phyloP scores from a whole-genome alignment of 2,888 invertebrate species.

The Thereva nobilitata region DNA sequence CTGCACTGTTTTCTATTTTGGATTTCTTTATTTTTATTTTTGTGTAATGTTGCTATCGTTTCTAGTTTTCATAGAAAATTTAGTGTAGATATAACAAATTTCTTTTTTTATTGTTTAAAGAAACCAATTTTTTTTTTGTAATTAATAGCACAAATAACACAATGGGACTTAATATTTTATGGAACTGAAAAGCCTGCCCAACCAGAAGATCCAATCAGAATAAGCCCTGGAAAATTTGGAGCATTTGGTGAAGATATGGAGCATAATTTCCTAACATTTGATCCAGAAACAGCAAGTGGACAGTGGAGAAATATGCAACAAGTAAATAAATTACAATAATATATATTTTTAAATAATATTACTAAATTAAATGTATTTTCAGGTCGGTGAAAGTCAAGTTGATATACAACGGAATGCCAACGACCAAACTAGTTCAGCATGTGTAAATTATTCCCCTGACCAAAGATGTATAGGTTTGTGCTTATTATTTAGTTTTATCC shows the following conservation, averaged over 20 bases:
- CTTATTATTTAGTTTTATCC: constrained; percentile 44
- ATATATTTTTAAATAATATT: not conserved
- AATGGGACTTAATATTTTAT: constrained; percentile 83
- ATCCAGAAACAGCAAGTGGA: constrained; percentile 61
- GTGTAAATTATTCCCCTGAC: constrained; percentile 53
- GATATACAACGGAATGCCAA: constrained; percentile 50
- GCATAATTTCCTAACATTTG: constrained; percentile 65
- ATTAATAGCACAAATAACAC: constrained; percentile 64
- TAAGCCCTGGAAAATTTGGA: constrained; percentile 49
- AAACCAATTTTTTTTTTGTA: constrained; percentile 3
- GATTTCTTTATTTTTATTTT: not conserved
- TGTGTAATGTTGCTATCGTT: not conserved
- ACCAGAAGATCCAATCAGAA: constrained; percentile 56
- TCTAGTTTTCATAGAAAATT: not conserved
- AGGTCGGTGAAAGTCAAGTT: constrained; percentile 57
- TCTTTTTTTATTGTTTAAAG: not conserved
- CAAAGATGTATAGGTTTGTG: constrained; percentile 60
- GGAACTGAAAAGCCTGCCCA: constrained; percentile 72
- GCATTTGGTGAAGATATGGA: constrained; percentile 61
- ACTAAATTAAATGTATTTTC: too few species aligned
- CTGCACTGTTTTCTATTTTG: not conserved
- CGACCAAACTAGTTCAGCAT: constrained; percentile 54
- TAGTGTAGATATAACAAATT: not conserved
- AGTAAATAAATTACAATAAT: constrained; percentile 57
- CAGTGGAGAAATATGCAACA: constrained; percentile 69